These are phyloP conservation scores for Phoenoteleia sp. DNA, from an alignment of 2,888 invertebrate species.

Conservation along the genomic window DNA sequence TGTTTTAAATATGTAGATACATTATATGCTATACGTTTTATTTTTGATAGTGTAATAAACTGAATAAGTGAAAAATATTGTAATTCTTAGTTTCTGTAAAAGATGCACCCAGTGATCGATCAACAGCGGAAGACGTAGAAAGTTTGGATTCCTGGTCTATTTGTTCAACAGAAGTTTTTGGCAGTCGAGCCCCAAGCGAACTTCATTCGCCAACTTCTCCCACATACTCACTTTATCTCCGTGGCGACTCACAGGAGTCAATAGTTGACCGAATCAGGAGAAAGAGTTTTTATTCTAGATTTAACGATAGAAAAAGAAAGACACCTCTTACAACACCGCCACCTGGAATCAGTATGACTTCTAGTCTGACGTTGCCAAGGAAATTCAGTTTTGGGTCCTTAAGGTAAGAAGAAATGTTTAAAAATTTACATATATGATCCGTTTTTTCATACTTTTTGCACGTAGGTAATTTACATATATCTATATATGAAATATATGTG, in stretches of 20 bases:
- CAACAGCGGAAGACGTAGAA: conserved; percentile 88
- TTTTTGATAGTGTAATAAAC: neutral
- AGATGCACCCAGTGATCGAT: conserved; percentile 81
- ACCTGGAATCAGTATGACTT: conserved; percentile 76
- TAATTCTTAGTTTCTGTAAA: conserved; percentile 43
- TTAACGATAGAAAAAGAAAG: conserved; percentile 94
- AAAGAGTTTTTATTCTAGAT: conserved; percentile 96
- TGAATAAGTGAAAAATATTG: conserved; percentile 1
- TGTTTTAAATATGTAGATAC: too few species aligned
- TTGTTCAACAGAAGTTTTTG: conserved; percentile 87
- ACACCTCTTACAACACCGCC: conserved; percentile 90
- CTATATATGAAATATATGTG: too few species aligned
- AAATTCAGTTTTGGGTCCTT: conserved; percentile 84
- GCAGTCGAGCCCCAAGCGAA: conserved; percentile 81
- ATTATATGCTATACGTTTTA: too few species aligned
- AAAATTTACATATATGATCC: too few species aligned
- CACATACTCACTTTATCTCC: conserved; percentile 77
- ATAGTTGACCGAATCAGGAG: conserved; percentile 95
- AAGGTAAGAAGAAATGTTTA: conserved; percentile 44
- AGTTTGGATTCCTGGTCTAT: conserved; percentile 91
- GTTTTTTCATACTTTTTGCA: too few species aligned
- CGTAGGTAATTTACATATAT: too few species aligned
- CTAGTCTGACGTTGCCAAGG: conserved; percentile 84
- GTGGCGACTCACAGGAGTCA: conserved; percentile 88
- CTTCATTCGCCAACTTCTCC: conserved; percentile 87